Percentiles rank a stretch among this genome's conserved stretches.
Conservation (phyloP, 92 coral and sea anemone species). For the Epizoanthus ramosus region DNA sequence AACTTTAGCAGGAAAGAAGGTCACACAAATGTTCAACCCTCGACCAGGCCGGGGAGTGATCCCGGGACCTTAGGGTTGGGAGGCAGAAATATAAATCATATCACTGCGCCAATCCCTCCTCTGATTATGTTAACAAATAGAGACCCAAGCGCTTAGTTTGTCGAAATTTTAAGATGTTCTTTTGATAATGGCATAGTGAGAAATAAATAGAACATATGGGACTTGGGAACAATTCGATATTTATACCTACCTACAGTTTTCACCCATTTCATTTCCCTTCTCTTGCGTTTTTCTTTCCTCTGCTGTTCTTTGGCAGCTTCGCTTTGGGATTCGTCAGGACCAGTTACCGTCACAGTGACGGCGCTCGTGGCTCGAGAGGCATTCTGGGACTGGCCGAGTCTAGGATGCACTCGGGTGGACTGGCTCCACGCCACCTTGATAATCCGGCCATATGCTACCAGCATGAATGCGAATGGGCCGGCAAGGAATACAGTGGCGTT, state of each 20-base stretch:
- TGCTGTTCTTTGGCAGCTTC: neutral
- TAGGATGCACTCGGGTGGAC: slow-evolving; percentile 34
- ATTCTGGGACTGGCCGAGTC: slow-evolving; percentile 23
- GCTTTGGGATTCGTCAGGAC: neutral
- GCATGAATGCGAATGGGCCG: slow-evolving; percentile 45
- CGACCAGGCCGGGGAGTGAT: no score
- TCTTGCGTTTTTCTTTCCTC: slow-evolving; percentile 4
- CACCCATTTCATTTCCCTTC: slow-evolving; percentile 63
- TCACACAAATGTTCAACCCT: no score
- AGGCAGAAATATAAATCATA: no score
- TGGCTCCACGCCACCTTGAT: slow-evolving; percentile 49
- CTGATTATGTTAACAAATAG: no score
- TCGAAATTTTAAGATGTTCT: no score
- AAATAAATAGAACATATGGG: no score
- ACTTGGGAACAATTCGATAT: neutral
- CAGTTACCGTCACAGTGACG: neutral
- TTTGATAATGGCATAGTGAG: no score
- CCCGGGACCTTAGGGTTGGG: no score
- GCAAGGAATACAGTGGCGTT: slow-evolving; percentile 39
- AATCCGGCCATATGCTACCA: slow-evolving; percentile 48
- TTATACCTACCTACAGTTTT: slow-evolving; percentile 60
- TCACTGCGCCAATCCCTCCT: no score
- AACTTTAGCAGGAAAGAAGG: no score
- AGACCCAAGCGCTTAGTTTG: no score
- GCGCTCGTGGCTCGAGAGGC: neutral